Conservation (phyloP, 1,140 invertebrate genomes). For the Caerostris darwini region DNA sequence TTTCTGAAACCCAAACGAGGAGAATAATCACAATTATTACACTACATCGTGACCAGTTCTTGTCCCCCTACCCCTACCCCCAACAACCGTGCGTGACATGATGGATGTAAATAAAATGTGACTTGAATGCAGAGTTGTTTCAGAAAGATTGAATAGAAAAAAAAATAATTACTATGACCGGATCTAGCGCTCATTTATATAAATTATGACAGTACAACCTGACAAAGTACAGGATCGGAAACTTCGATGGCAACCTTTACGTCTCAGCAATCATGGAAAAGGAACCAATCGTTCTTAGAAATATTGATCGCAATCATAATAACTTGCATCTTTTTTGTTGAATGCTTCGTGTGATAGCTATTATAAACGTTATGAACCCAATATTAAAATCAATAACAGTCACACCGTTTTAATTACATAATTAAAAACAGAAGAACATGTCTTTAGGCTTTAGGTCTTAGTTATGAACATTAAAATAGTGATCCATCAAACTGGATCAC, state of each 20-base stretch:
- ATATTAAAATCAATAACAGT: conserved; percentile 51
- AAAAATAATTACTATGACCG: conserved; percentile 57
- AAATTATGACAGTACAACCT: conserved; percentile 52
- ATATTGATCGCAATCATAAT: conserved; percentile 12
- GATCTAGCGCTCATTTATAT: conserved; percentile 61
- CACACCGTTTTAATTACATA: conserved; percentile 50
- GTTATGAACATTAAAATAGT: not conserved
- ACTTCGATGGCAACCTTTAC: conserved; percentile 17
- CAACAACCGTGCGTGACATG: conserved; percentile 64
- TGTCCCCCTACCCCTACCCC: not conserved
- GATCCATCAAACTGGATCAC: not conserved
- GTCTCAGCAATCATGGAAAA: conserved; percentile 6
- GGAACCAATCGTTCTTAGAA: not conserved
- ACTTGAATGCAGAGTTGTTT: conserved; percentile 30
- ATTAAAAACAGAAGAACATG: conserved; percentile 1
- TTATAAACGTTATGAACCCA: conserved; percentile 16
- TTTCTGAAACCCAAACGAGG: conserved; percentile 33
- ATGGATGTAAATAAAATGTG: conserved; percentile 70
- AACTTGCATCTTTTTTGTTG: not conserved
- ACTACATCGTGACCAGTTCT: conserved; percentile 28
- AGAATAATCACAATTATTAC: conserved; percentile 59
- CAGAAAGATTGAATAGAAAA: not conserved
- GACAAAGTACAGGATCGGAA: conserved; percentile 37
- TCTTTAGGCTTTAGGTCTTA: conserved; percentile 16
- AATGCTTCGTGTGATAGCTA: not conserved